Conservation (phyloP, 1,140 invertebrate genomes). For the Aphis gossypii region DNA sequence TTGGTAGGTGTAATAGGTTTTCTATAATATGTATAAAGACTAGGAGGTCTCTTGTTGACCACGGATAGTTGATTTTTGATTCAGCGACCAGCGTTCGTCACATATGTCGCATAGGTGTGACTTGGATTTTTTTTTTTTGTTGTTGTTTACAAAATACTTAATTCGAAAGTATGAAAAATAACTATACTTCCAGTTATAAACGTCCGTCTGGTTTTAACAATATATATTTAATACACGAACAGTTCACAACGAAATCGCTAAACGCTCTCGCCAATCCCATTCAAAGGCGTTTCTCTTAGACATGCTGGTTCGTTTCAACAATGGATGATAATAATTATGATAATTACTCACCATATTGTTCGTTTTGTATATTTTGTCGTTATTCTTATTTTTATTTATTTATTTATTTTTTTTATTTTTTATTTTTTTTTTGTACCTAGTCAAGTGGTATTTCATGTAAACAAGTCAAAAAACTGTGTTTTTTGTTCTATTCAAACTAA, state of each 20-base stretch:
- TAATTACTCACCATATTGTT: constrained; percentile 36
- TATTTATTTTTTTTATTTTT: background rate
- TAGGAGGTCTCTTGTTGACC: background rate
- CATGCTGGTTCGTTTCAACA: background rate
- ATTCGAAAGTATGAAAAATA: background rate
- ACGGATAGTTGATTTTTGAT: background rate
- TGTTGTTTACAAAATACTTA: background rate
- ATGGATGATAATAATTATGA: constrained; percentile 14
- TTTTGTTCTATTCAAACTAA: constrained; percentile 42
- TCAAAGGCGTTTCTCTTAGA: background rate
- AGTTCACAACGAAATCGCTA: background rate
- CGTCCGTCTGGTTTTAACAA: background rate
- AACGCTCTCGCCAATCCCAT: constrained; percentile 34
- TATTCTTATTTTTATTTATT: background rate
- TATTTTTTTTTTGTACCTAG: constrained; percentile 1
- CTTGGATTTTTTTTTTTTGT: background rate
- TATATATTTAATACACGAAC: background rate
- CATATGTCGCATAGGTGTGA: background rate
- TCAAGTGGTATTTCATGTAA: constrained; percentile 45
- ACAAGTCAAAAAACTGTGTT: constrained; percentile 34
- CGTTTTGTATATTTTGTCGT: constrained; percentile 4
- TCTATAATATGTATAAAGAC: too few relatives aligned
- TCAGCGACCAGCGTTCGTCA: background rate
- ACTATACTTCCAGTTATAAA: background rate
- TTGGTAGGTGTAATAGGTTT: too few relatives aligned